Evolutionary conservation across 2,888 invertebrate species (phyloP).

Genomic region (Sepiola atlantica): DNA sequence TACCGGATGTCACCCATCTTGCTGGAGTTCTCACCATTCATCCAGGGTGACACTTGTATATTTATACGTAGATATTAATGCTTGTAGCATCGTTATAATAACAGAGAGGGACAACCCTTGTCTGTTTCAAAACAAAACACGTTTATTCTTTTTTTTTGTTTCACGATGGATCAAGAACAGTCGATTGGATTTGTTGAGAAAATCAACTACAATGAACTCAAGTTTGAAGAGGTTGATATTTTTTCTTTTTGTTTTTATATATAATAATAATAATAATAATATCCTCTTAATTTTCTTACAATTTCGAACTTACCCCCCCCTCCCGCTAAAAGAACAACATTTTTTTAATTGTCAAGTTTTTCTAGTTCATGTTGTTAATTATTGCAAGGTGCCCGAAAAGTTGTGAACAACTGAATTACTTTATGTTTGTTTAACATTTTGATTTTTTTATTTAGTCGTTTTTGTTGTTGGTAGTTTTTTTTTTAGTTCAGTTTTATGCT

Average conservation of each 20-base stretch:
- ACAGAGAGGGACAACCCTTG: neutral
- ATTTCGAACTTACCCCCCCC: neutral
- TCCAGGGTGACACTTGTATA: neutral
- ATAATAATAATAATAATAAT: too few species aligned
- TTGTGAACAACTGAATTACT: too few species aligned
- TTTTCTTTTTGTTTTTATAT: neutral
- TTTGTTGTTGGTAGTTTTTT: too few species aligned
- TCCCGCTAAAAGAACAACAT: too few species aligned
- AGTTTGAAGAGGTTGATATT: constrained; percentile 66
- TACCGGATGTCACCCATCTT: neutral
- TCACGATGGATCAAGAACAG: constrained; percentile 17
- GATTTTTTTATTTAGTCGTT: too few species aligned
- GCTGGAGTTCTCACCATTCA: neutral
- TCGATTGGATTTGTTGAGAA: constrained; percentile 70
- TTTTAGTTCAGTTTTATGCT: too few species aligned
- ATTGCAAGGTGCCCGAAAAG: too few species aligned
- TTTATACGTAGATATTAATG: neutral
- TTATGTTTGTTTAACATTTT: too few species aligned
- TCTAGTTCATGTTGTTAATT: too few species aligned
- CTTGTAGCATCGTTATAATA: neutral
- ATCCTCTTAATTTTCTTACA: too few species aligned
- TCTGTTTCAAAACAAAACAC: neutral
- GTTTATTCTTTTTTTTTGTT: neutral
- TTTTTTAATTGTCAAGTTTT: too few species aligned
- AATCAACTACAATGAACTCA: constrained; percentile 69